A percentile compares a stretch with the other conserved stretches of the same genome.
These are phyloP conservation scores for Lasioglossum lativentre DNA, from an alignment of 2,888 invertebrate species.

Conservation along the genomic window DNA sequence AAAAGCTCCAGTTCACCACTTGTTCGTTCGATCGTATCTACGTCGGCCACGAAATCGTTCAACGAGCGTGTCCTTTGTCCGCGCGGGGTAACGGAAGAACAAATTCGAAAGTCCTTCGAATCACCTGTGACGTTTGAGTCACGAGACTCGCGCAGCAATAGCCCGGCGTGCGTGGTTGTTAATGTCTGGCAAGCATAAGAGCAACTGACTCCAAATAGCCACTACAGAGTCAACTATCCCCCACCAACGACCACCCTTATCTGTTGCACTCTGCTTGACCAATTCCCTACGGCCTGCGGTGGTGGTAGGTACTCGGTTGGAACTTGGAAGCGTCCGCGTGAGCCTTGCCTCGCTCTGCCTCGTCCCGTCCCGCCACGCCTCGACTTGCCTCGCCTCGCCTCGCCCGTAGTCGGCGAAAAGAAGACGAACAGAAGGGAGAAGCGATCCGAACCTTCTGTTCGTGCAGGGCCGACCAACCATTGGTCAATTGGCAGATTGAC, in stretches of 20 bases:
- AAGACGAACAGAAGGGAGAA: constrained; percentile 57
- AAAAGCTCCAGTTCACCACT: not conserved
- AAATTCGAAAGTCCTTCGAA: constrained; percentile 8
- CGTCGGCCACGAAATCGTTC: not conserved
- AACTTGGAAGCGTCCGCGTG: constrained; percentile 30
- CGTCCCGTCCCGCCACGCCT: not conserved
- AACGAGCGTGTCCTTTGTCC: not conserved
- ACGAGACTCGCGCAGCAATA: constrained; percentile 56
- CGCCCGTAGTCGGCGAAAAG: constrained; percentile 7
- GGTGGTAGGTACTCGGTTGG: constrained; percentile 51
- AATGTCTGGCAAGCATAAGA: constrained; percentile 81
- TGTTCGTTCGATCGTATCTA: not conserved
- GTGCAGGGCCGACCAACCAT: constrained; percentile 66
- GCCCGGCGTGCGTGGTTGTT: constrained; percentile 71
- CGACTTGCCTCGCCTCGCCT: not conserved
- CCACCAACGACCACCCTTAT: constrained; percentile 81
- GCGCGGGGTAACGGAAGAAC: not conserved
- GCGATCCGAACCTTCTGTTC: constrained; percentile 70
- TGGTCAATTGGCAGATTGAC: constrained; percentile 81
- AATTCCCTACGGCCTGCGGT: constrained; percentile 68
- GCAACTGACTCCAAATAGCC: constrained; percentile 82
- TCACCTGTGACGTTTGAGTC: constrained; percentile 56
- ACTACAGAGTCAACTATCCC: constrained; percentile 79
- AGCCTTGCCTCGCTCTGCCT: constrained; percentile 2
- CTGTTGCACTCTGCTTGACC: constrained; percentile 76